These are phyloP conservation scores for Sebastes fasciatus DNA, from an alignment of 2,113 vertebrate genomes.

Conservation along the genomic window DNA sequence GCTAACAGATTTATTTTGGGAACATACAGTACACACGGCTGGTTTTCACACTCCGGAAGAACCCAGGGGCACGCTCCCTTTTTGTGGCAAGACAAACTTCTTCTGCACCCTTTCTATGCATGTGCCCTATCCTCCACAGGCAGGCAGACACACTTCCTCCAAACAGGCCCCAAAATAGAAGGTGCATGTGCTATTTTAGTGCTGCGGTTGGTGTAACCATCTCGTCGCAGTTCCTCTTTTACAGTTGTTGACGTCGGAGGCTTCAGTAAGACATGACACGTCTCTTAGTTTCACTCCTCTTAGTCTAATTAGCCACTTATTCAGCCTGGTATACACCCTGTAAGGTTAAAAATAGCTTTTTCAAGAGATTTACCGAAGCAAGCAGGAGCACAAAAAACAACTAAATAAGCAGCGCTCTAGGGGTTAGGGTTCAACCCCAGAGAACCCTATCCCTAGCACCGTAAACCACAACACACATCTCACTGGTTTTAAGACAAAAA, in stretches of 20 bases:
- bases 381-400: background rate
- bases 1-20: constrained; percentile 57
- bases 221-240: constrained; percentile 67
- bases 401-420: too few species aligned
- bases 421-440: too few species aligned
- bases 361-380: background rate
- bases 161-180: constrained; percentile 64
- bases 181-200: constrained; percentile 72
- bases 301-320: background rate
- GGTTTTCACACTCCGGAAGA: constrained; percentile 47
- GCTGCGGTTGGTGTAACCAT: constrained; percentile 49
- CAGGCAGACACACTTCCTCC: constrained; percentile 72
- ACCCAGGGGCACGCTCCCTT: constrained; percentile 30
- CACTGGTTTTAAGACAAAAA: too few species aligned
- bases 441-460: too few species aligned
- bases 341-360: background rate
- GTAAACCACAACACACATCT: too few species aligned
- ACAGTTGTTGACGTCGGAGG: constrained; percentile 57
- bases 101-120: constrained; percentile 45
- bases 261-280: constrained; percentile 8
- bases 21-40: background rate
- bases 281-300: constrained; percentile 42
- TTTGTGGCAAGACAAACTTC: constrained; percentile 58
- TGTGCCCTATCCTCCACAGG: constrained; percentile 52
- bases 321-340: background rate